Evolutionary conservation across 1,140 invertebrate species (phyloP).

Genomic region (Psilanteris sp.): DNA sequence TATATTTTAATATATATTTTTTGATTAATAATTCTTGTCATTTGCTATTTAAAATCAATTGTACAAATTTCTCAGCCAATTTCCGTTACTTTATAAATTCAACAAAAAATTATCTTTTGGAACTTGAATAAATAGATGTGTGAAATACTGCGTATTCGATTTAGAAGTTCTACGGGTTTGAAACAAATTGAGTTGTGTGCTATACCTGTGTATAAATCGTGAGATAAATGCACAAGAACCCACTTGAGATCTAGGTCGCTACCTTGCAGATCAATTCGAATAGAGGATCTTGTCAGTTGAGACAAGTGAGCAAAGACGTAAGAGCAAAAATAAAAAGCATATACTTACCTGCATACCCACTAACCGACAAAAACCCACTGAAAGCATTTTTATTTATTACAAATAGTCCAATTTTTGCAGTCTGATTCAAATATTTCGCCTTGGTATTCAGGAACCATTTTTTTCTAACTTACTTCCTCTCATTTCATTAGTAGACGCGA

Average conservation of each 20-base stretch:
- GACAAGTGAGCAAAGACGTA: slow-evolving; percentile 53
- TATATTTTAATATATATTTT: too few relatives aligned
- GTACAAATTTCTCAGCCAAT: too few relatives aligned
- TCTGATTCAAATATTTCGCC: slow-evolving; percentile 39
- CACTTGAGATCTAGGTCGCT: slow-evolving; percentile 57
- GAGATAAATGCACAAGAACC: slow-evolving; percentile 57
- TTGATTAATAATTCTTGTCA: too few relatives aligned
- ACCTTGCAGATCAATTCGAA: slow-evolving; percentile 53
- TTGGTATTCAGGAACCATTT: slow-evolving; percentile 3
- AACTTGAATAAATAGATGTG: slow-evolving; percentile 32
- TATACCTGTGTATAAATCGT: slow-evolving; percentile 57
- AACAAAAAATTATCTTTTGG: too few relatives aligned
- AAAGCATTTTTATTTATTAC: slow-evolving; percentile 52
- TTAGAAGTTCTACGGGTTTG: slow-evolving; percentile 40
- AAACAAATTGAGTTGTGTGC: slow-evolving; percentile 55
- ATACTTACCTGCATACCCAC: slow-evolving; percentile 6
- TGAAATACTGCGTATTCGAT: slow-evolving; percentile 43
- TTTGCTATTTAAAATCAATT: too few relatives aligned
- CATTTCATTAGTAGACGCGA: neutral
- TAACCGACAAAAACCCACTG: slow-evolving; percentile 24
- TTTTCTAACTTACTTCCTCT: neutral
- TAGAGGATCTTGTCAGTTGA: slow-evolving; percentile 54
- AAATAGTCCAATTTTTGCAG: slow-evolving; percentile 42
- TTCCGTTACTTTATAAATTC: too few relatives aligned
- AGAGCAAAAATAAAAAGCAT: slow-evolving; percentile 55